Evolutionary conservation across 2,113 vertebrate genomes (phyloP).

Genomic region (Lampris megalopsis): DNA sequence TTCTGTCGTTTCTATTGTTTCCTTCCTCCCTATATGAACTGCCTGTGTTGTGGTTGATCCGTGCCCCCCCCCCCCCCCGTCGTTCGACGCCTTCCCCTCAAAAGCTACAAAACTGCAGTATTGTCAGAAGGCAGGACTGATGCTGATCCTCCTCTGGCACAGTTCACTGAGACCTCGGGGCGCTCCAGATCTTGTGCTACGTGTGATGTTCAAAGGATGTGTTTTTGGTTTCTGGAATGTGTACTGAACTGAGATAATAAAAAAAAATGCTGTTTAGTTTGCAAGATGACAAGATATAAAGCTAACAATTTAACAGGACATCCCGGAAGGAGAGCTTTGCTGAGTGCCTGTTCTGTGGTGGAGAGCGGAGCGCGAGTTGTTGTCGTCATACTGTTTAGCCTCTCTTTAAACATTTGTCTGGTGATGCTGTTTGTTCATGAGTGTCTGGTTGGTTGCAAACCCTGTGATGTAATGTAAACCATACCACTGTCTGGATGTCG

Average conservation of each 20-base stretch:
- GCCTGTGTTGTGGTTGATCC: slow-evolving; percentile 78
- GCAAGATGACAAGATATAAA: slow-evolving; percentile 58
- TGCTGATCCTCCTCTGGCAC: slow-evolving; percentile 54
- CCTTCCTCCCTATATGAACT: slow-evolving; percentile 41
- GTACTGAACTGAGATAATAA: slow-evolving; percentile 60
- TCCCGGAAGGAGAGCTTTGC: slow-evolving; percentile 44
- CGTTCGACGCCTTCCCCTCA: slow-evolving; percentile 18
- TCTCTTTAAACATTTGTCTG: slow-evolving; percentile 81
- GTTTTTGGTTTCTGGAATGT: slow-evolving; percentile 68
- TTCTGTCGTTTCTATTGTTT: slow-evolving; percentile 30
- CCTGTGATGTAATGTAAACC: slow-evolving; percentile 87
- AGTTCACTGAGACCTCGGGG: slow-evolving; percentile 68
- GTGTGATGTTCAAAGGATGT: slow-evolving; percentile 65
- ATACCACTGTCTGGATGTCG: slow-evolving; percentile 89
- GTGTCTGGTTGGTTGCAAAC: slow-evolving; percentile 88
- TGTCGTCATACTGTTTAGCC: slow-evolving; percentile 74
- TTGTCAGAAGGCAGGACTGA: slow-evolving; percentile 59
- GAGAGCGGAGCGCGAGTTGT: slow-evolving; percentile 68
- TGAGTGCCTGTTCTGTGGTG: slow-evolving; percentile 62
- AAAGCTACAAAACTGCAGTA: slow-evolving; percentile 54
- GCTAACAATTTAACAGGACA: slow-evolving; percentile 70
- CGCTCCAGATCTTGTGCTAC: slow-evolving; percentile 67
- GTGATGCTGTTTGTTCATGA: slow-evolving; percentile 87
- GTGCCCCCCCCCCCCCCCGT: slow-evolving; percentile 54
- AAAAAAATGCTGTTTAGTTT: slow-evolving; percentile 66